These are phyloP conservation scores for Drosophila orosa DNA, from an alignment of 1,140 invertebrate species.

Conservation along the genomic window DNA sequence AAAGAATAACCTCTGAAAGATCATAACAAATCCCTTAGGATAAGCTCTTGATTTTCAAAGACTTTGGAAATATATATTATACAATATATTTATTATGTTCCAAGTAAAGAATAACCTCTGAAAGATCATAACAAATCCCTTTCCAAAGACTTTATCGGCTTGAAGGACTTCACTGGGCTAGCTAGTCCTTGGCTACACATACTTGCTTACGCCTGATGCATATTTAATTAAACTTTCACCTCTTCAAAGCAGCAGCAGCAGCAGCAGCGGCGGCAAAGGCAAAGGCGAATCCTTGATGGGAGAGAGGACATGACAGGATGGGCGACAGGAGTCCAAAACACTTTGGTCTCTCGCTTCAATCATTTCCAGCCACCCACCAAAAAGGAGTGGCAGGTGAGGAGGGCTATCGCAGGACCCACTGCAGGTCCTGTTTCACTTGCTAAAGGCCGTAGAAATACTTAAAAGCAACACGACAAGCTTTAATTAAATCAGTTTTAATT, in stretches of 20 bases:
- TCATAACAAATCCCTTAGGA: background rate
- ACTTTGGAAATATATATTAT: background rate
- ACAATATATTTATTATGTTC: background rate
- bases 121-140: background rate
- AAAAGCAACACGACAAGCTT: constrained; percentile 73
- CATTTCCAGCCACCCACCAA: constrained; percentile 3
- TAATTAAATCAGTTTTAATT: constrained; percentile 83
- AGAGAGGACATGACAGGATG: constrained; percentile 2
- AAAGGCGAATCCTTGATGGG: constrained; percentile 39
- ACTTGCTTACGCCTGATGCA: constrained; percentile 52
- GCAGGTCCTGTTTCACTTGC: background rate
- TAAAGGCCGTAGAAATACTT: constrained; percentile 42
- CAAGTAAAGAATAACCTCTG: background rate
- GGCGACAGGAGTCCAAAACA: constrained; percentile 53
- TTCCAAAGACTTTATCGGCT: background rate
- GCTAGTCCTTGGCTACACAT: constrained; percentile 7
- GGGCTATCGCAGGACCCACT: too few species aligned
- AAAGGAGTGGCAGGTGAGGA: background rate
- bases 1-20: background rate
- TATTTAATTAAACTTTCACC: constrained; percentile 79
- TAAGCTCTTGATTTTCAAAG: too few species aligned
- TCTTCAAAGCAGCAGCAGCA: constrained; percentile 33
- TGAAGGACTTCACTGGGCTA: background rate
- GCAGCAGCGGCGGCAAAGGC: background rate
- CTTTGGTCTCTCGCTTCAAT: constrained; percentile 47